Percentiles rank a stretch among this genome's conserved stretches.
phyloP scores from a whole-genome alignment of 2,888 invertebrate species.

The Caenorhabditis macrosperma region DNA sequence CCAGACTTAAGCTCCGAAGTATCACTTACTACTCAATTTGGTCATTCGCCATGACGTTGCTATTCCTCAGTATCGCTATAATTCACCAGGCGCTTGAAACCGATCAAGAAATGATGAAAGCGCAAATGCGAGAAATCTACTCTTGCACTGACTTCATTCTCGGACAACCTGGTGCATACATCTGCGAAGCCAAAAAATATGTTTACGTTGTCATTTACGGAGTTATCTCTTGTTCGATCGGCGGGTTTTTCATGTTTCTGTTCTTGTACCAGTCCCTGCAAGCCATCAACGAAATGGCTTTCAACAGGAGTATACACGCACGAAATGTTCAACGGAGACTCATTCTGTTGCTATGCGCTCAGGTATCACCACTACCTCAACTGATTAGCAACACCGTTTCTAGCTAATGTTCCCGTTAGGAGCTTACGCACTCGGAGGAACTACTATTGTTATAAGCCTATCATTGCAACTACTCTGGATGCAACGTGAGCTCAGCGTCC shows the following conservation, averaged over 20 bases:
- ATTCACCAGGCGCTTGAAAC: constrained; percentile 24
- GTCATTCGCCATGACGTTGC: neutral
- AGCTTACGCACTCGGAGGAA: constrained; percentile 38
- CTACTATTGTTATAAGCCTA: constrained; percentile 35
- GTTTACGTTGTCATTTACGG: constrained; percentile 33
- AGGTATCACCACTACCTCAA: neutral
- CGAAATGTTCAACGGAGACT: constrained; percentile 30
- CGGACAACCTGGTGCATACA: constrained; percentile 22
- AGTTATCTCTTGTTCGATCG: constrained; percentile 27
- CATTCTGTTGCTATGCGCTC: constrained; percentile 23
- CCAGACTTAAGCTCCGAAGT: constrained; percentile 17
- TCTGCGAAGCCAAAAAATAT: constrained; percentile 30
- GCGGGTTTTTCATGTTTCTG: constrained; percentile 13
- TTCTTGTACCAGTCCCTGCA: constrained; percentile 33
- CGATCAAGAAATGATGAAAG: constrained; percentile 6
- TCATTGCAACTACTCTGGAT: constrained; percentile 30
- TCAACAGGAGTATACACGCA: constrained; percentile 22
- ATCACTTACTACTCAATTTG: constrained; percentile 29
- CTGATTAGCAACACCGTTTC: neutral
- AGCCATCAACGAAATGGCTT: constrained; percentile 37
- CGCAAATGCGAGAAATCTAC: constrained; percentile 5
- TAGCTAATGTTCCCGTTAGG: constrained; percentile 33
- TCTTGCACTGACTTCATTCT: constrained; percentile 33
- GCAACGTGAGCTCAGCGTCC: constrained; percentile 35
- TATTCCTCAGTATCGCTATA: constrained; percentile 14